Evolutionary conservation across 2,113 vertebrate species (phyloP), one percentile per base, ranked within the genome.

Genomic region (Gobius niger): DNA sequence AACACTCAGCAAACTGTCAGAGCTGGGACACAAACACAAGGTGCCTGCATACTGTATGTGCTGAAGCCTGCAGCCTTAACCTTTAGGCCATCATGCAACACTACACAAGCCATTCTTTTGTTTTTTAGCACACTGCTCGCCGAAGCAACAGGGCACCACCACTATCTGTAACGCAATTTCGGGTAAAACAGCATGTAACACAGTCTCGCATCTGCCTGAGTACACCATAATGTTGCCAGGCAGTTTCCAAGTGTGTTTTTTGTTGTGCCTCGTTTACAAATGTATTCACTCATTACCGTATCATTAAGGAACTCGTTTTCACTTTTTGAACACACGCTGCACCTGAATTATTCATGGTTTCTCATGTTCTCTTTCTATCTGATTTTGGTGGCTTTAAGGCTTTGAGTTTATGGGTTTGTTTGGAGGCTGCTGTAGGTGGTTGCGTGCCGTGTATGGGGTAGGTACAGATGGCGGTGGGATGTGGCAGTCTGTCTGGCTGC

Each of bases 381-480:
- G 44, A 44, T 53, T 67, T 68, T 7, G 50, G 34, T n/a, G 54
- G 40, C 44, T 74, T 73, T 69, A 77, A 49, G 69, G 41, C 47
- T 24, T 14, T 16, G 52, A 18, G 52, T 44, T 52, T 62, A 51
- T 4, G 24, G n/a, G 34, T 44, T 9, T 67, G 54, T 47, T 63
- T 52, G 50, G n/a, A 34, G 53, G 49, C 16, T 64, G 49, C 74
- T 76, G 73, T 78, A 60, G 53, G 65, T 70, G 11, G 24, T 7
- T 53, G 15, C 61, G 68, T 82, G 75, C 66, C n/a, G 61, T 63
- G 64, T 60, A 63, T 70, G 72, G 44, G 71, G 24, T 34, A 47
- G 67, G 76, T 90, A 76, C 84, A 89, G 85, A 91, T 90, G 87
- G 85, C 89, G 87, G 85, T 80, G 75, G 64, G 80, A 85, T 74